Base-by-base conservation (phyloP, 2,797 vertebrate genomes). In the Neomorphus geoffroyi region DNA sequence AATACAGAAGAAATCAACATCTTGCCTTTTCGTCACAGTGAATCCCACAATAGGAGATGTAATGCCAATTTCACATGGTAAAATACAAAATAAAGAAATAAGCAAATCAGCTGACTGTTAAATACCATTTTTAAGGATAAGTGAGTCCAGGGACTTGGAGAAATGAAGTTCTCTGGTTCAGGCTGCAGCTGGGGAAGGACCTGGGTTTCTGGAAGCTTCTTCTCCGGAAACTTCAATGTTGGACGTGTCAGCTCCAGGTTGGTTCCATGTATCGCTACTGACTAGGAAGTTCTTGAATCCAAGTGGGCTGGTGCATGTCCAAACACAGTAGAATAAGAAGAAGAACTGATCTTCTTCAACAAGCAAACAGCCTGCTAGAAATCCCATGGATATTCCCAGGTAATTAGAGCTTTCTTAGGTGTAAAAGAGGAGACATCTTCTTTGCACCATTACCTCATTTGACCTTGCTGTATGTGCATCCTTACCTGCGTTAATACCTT, bases 31-130 rank as follows among this genome's bases (percentile, higher is more conserved):
- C 26, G 32, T 13, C 91, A 60, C 32, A 23, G 9, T 3, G 21
- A 56, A 50, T 37, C 64, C 33, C 39, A 27, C 0, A 0, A 56
- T 1, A 2, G 35, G 27, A 53, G 26, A 54, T 0, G 0, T 4
- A 43, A 48, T 0, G 0, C 37, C 56, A 54, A 5, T 15, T 58
- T 28, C 21, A 54, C 27, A 69, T 27, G 13, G 23, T 28, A 66
- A 70, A 78, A 54, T 2, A 60, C 14, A 33, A 57, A 77, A 37
- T 8, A 46, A 48, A 65, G 17, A 74, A 41, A 46, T 15, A 51
- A 77, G 17, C 9, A n/a, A 74, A 86, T 21, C 27, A 60, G 51
- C 16, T 17, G 7, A 67, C 28, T 60, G 33, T 10, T 39, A 58
- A 28, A 4, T 30, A 57, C 32, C 1, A 0, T n/a, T 50, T 81